Evolutionary conservation across 2,113 vertebrate genomes (phyloP).

Genomic region (Ailuropoda melanoleuca): DNA sequence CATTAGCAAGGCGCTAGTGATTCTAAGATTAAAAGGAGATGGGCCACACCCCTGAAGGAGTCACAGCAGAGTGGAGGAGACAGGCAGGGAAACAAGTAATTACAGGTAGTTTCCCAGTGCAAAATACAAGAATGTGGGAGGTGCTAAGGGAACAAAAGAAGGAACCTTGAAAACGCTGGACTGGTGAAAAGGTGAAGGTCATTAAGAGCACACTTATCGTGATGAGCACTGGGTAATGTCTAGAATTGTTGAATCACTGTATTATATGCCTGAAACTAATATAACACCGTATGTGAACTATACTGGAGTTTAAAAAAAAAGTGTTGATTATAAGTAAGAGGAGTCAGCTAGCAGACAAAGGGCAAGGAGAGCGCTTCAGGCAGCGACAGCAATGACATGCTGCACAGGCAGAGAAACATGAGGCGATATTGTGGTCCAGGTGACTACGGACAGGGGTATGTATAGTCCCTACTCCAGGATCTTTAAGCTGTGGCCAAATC

Average conservation of each 20-base stretch:
- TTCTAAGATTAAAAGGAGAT: conserved; percentile 19
- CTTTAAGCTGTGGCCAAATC: neutral
- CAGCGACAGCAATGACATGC: neutral
- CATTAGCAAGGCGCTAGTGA: neutral
- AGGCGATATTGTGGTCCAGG: neutral
- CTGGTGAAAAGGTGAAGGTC: neutral
- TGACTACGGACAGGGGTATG: neutral
- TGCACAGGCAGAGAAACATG: neutral
- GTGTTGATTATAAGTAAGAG: neutral
- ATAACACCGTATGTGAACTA: neutral
- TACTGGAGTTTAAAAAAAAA: neutral
- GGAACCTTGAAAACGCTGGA: neutral
- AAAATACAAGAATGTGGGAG: neutral
- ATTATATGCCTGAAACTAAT: neutral
- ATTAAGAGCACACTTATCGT: neutral
- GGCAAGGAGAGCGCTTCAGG: neutral
- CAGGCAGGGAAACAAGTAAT: neutral
- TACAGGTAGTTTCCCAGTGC: neutral
- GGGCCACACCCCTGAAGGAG: conserved; percentile 35
- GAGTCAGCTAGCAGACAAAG: neutral
- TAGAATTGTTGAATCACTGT: neutral
- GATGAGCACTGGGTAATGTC: neutral
- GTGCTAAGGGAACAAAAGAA: neutral
- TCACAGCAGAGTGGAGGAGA: neutral
- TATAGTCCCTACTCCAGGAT: neutral